phyloP scores from a whole-genome alignment of 2,888 invertebrate genomes.

The Thysanoteuthis rhombus region DNA sequence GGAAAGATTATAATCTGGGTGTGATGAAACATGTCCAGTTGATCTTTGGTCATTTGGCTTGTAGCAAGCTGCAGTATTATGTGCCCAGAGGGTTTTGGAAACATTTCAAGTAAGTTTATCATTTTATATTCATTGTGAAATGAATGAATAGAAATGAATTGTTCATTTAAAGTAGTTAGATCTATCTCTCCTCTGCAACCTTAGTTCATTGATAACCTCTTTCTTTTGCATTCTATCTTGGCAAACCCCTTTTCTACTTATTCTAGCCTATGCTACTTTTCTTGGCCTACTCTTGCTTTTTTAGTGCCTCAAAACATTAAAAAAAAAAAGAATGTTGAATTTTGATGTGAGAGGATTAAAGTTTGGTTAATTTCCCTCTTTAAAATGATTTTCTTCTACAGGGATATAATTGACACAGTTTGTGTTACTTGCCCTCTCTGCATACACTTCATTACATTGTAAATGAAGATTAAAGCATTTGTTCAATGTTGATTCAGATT shows the following conservation, averaged over 20 bases:
- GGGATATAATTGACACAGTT: too few species aligned
- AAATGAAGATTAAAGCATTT: too few species aligned
- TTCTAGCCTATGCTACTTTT: background rate
- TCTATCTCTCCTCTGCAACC: background rate
- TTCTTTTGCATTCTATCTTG: background rate
- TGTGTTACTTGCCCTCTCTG: too few species aligned
- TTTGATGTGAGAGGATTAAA: too few species aligned
- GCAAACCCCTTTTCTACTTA: background rate
- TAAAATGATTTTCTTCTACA: too few species aligned
- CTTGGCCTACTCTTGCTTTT: background rate
- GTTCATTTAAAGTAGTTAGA: background rate
- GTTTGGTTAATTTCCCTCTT: too few species aligned
- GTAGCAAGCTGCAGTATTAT: slow-evolving; percentile 95
- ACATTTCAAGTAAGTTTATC: slow-evolving; percentile 87
- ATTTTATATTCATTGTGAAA: background rate
- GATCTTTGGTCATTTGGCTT: slow-evolving; percentile 95
- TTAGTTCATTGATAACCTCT: background rate
- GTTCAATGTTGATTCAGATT: too few species aligned
- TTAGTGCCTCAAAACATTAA: too few species aligned
- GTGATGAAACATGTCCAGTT: slow-evolving; percentile 97
- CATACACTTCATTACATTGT: too few species aligned
- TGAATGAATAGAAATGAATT: background rate
- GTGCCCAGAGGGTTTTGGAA: slow-evolving; percentile 97
- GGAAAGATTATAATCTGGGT: slow-evolving; percentile 87
- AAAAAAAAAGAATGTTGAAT: too few species aligned